Percentiles rank a stretch among this genome's conserved stretches.
phyloP scores from a whole-genome alignment of 2,888 invertebrate species.

The Melinaea marsaeus region DNA sequence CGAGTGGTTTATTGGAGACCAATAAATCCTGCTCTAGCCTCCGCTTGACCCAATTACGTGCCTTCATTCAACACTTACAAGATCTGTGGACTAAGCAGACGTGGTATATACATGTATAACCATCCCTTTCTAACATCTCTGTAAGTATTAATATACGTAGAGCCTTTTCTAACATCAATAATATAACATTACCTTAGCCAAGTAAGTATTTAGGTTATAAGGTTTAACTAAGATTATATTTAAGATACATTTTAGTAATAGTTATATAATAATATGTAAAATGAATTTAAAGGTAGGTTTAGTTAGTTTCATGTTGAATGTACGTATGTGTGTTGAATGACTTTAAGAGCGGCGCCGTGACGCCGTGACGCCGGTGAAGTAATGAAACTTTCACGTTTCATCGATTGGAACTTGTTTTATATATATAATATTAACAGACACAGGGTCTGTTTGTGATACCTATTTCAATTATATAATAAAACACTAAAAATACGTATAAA shows the following conservation, averaged over 20 bases:
- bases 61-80: conserved; percentile 20
- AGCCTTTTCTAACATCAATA: no score
- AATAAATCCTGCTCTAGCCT: conserved; percentile 23
- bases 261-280: background rate
- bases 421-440: no score
- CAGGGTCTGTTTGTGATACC: no score
- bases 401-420: conserved; percentile 26
- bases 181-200: no score
- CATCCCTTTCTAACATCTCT: no score
- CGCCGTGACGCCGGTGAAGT: conserved; percentile 29
- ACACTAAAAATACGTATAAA: no score
- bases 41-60: conserved; percentile 30
- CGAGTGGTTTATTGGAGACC: conserved; percentile 17
- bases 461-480: no score
- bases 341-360: conserved; percentile 28
- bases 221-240: no score
- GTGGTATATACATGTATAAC: no score
- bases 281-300: conserved; percentile 6
- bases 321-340: conserved; percentile 25
- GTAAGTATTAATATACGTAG: no score
- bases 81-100: background rate
- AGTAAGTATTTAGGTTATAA: no score
- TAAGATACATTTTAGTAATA: no score
- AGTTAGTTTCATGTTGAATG: conserved; percentile 15
- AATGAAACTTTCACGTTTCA: conserved; percentile 34